Evolutionary conservation across 2,888 invertebrate genomes (phyloP), one percentile per base, ranked within the genome.

Genomic region (Hypomecis atomaria): DNA sequence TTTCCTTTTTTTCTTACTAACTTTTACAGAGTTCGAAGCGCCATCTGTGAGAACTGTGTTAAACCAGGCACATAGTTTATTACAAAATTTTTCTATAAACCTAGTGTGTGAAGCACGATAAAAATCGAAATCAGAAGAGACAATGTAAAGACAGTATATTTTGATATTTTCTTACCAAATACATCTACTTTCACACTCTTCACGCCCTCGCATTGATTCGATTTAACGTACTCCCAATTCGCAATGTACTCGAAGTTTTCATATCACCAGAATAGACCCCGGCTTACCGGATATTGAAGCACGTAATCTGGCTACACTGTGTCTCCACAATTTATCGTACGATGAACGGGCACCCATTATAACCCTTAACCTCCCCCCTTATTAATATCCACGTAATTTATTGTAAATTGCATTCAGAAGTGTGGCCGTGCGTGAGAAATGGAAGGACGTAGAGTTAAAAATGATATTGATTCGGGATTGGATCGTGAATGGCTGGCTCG

Each of bases 321-420:
- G 90, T 90, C 91, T 89, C 89, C 87, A 86, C 90, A 89, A 92
- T 92, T 92, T 92, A 92, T 91, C 87, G 86, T 85, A 89, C 89
- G 89, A 90, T 91, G 87, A 89, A 90, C 89, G 89, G 89, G 81
- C 77, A 71, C 79, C 89, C 89, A 89, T 92, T 90, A 91, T 89
- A 90, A 90, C 92, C 91, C 90, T 90, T 90, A 89, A 88, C 89
- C 89, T 88, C 84, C 84, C 84, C 83, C 86, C 89, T 90, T 92
- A 92, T 92, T 92, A 92, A 92, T 92, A 92, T 90, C 92, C 86
- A 84, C 86, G 87, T 92, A 92, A 92, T 92, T 92, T 92, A 92
- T 92, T 92, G 92, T 90, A 92, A 91, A 92, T 92, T 92, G 90
- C 92, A 90, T 90, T 90, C 83, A 86, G 78, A 79, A 82, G 84